Conservation (phyloP, 1,140 invertebrate species). For the Episyrphus balteatus region DNA sequence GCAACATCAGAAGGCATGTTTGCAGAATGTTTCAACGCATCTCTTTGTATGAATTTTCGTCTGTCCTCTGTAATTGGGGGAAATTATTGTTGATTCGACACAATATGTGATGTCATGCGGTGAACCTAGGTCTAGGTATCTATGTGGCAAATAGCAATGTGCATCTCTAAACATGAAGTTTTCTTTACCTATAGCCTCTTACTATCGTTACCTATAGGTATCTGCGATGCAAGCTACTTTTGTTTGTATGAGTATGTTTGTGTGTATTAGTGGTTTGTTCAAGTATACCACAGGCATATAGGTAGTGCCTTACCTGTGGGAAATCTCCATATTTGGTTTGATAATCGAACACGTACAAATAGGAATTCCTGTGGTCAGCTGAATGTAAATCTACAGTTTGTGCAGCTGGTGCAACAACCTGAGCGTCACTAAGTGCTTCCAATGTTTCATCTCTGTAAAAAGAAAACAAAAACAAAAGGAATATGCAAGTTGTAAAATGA, state of each 20-base stretch:
- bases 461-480: slow-evolving; percentile 3
- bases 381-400: slow-evolving; percentile 88
- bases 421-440: slow-evolving; percentile 86
- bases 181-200: too few relatives aligned
- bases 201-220: too few relatives aligned
- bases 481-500: not conserved
- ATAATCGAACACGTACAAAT: slow-evolving; percentile 88
- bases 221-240: too few relatives aligned
- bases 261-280: not conserved
- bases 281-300: not conserved
- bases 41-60: slow-evolving; percentile 10
- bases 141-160: too few relatives aligned
- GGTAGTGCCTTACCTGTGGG: slow-evolving; percentile 59
- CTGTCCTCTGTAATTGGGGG: too few relatives aligned
- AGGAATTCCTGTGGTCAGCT: slow-evolving; percentile 67
- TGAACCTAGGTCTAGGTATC: too few relatives aligned
- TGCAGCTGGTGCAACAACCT: slow-evolving; percentile 84
- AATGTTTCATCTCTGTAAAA: slow-evolving; percentile 77
- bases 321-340: slow-evolving; percentile 85
- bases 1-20: too few relatives aligned
- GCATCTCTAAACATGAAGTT: too few relatives aligned
- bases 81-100: too few relatives aligned
- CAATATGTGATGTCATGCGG: too few relatives aligned
- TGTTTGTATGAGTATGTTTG: not conserved
- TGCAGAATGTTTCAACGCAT: too few relatives aligned